Evolutionary conservation across 2,888 invertebrate species (phyloP), one percentile per base, ranked within the genome.

Genomic region (Drosophila basisetae): DNA sequence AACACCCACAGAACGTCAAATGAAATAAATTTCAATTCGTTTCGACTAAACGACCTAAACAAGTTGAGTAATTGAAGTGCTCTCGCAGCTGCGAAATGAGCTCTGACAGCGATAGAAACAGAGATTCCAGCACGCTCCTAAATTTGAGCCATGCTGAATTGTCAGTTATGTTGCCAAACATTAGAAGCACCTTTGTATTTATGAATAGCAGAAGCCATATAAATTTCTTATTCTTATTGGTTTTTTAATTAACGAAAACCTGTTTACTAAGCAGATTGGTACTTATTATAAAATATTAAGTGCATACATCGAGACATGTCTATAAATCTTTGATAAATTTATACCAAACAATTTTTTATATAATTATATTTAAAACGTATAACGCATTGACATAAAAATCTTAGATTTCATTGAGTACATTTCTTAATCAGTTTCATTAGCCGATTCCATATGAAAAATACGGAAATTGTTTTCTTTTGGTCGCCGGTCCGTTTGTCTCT

Each of bases 51-150:
- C 56, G 65, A 50, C 56, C 30, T 69, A 64, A 61, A 58, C 50
- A 56, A 80, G 73, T 56, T 69, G 63, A 82, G 78, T 80, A 78
- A 82, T 82, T 82, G 72, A 73, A 83, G 73, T 72, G 75, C 59
- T 43, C 66, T 52, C 30, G 25, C 28, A 47, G 25, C 47, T 47
- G 47, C 47, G 9, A 33, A 63, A 16, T 33, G 11, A 33, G 28
- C 43, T 53, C 60, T 33, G 70, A 53, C 66, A 68, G 62, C 59
- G 31, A 31, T 9, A 9, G 31, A 31, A 9, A 31, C 31, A 53
- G 54, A 55, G 66, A 68, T 39, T 18, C 4, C 16, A 47, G 47
- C 25, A 25, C 16, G 25, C 25, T 47, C 25, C 47, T 0, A 4
- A 25, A 47, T 25, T 47, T 47, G 25, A 9, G 47, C 47, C 47